Evolutionary conservation across 1,140 invertebrate species (phyloP).

Genomic region (Psix sp.): DNA sequence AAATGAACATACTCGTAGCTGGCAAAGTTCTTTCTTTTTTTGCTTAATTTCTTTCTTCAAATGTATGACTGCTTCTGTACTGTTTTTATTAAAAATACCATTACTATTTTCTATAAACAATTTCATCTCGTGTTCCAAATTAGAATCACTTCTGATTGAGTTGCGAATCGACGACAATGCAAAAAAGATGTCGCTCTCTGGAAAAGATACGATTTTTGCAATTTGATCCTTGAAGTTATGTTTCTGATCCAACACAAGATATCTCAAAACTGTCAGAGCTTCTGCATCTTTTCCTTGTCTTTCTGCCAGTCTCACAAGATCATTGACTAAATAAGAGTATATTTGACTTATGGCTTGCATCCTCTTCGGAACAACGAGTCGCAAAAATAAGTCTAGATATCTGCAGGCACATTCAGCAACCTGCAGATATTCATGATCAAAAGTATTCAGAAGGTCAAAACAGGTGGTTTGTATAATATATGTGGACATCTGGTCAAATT

Average conservation of each 20-base stretch:
- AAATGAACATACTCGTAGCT: conserved; percentile 15
- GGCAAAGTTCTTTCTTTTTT: conserved; percentile 7
- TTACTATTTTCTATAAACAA: conserved; percentile 30
- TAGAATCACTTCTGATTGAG: conserved; percentile 13
- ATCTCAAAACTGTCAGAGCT: conserved; percentile 24
- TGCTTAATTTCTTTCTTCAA: conserved; percentile 25
- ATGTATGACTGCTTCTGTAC: conserved; percentile 18
- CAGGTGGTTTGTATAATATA: conserved; percentile 41
- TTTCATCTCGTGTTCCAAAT: conserved; percentile 21
- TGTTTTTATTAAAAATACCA: conserved; percentile 18
- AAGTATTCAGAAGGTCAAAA: conserved; percentile 31
- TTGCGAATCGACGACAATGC: conserved; percentile 7
- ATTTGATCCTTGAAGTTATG: conserved; percentile 24
- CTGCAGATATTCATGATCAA: conserved; percentile 15
- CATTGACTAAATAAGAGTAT: conserved; percentile 24
- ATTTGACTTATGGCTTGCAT: conserved; percentile 10
- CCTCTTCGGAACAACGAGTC: conserved; percentile 15
- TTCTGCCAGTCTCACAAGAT: conserved; percentile 9
- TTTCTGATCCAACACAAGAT: conserved; percentile 30
- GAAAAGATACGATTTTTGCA: conserved; percentile 30
- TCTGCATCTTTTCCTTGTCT: conserved; percentile 7
- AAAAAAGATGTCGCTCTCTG: conserved; percentile 10
- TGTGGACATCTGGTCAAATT: conserved; percentile 14
- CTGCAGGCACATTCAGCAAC: conserved; percentile 33
- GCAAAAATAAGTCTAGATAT: conserved; percentile 30